A percentile compares a stretch with the other conserved stretches of the same genome.
phyloP scores from a whole-genome alignment of 2,888 invertebrate species.

The Epiblema foenella region DNA sequence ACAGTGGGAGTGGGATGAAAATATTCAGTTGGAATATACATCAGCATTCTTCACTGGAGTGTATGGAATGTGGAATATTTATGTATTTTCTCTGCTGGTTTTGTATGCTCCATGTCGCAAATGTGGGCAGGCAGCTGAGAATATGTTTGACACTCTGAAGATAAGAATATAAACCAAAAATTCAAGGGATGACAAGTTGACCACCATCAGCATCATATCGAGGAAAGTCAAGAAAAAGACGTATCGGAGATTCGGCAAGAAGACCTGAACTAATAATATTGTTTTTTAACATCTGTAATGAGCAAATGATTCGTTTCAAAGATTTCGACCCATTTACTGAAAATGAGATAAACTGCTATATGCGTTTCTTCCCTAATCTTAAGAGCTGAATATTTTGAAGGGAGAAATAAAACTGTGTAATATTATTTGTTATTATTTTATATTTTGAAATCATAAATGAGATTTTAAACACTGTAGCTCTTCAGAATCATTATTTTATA shows the following conservation, averaged over 20 bases:
- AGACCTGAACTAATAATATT: too few species aligned
- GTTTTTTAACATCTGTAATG: too few species aligned
- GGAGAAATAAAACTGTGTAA: slow-evolving; percentile 47
- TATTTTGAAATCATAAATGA: slow-evolving; percentile 81
- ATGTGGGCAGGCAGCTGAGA: slow-evolving; percentile 91
- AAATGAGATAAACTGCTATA: too few species aligned
- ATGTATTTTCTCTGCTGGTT: slow-evolving; percentile 96
- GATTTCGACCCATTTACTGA: too few species aligned
- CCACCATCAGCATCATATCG: too few species aligned
- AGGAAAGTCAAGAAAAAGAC: too few species aligned
- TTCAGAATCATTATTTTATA: slow-evolving; percentile 77
- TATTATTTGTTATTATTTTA: slow-evolving; percentile 78
- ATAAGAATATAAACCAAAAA: too few species aligned
- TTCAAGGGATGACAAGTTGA: too few species aligned
- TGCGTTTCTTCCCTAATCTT: background rate
- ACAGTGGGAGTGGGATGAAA: slow-evolving; percentile 97
- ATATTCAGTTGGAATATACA: slow-evolving; percentile 93
- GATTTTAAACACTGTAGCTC: slow-evolving; percentile 80
- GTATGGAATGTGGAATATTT: slow-evolving; percentile 99
- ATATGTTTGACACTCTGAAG: slow-evolving; percentile 83
- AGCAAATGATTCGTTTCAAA: too few species aligned
- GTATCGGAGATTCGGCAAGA: too few species aligned
- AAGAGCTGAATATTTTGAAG: too few species aligned
- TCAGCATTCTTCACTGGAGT: slow-evolving; percentile 99
- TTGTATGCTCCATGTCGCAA: slow-evolving; percentile 99